Evolutionary conservation across 2,888 invertebrate species (phyloP).

Genomic region (Drosophila atripex): DNA sequence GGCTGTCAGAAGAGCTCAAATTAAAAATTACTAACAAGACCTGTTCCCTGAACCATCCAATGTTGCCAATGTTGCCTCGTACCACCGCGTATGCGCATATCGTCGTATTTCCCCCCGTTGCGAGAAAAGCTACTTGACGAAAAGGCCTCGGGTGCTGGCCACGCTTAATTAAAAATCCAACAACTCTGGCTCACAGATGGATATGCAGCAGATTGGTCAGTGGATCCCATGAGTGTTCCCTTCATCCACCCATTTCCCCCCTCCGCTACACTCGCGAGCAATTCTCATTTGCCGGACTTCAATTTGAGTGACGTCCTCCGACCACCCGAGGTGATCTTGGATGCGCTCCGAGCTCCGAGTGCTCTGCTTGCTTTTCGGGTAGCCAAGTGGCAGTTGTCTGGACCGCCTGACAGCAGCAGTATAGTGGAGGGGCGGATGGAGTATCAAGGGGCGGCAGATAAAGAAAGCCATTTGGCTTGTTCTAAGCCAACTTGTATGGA

Average conservation of each 20-base stretch:
- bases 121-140: conserved; percentile 46
- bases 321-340: conserved; percentile 67
- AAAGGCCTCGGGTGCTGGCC: conserved; percentile 61
- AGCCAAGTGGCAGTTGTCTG: conserved; percentile 69
- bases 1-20: conserved; percentile 83
- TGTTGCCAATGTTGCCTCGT: conserved; percentile 9
- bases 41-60: conserved; percentile 51
- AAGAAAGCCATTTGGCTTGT: conserved; percentile 8
- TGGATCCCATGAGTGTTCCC: not conserved
- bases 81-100: not conserved
- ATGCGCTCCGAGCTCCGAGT: conserved; percentile 5
- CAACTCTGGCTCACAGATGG: conserved; percentile 56
- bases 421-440: conserved; percentile 11
- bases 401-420: conserved; percentile 38
- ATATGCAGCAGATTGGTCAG: conserved; percentile 43
- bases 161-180: conserved; percentile 77
- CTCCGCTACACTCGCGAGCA: conserved; percentile 24
- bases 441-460: not conserved
- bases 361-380: conserved; percentile 46
- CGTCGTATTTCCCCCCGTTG: conserved; percentile 21
- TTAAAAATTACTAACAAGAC: conserved; percentile 82
- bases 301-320: conserved; percentile 75
- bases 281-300: conserved; percentile 77
- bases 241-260: not conserved
- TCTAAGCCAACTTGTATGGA: conserved; percentile 12